Evolutionary conservation across 1,140 invertebrate genomes (phyloP).

Genomic region (Psilanteris sp.): DNA sequence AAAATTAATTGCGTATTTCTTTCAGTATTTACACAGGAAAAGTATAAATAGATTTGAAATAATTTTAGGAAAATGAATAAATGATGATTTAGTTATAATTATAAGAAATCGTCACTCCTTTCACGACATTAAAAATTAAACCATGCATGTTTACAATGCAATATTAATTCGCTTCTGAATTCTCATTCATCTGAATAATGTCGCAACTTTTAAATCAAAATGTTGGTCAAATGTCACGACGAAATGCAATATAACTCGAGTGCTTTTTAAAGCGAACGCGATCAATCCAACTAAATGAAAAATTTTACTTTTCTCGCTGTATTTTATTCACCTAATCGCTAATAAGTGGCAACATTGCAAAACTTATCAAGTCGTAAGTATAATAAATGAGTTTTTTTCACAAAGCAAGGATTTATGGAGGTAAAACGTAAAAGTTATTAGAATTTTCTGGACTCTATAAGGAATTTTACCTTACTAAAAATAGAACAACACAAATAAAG

Average conservation of each 20-base stretch:
- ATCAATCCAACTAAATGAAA: conserved; percentile 53
- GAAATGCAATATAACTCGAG: conserved; percentile 33
- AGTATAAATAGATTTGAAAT: too few relatives aligned
- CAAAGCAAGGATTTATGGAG: conserved; percentile 8
- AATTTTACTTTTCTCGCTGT: conserved; percentile 40
- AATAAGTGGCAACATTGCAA: conserved; percentile 65
- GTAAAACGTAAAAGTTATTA: too few relatives aligned
- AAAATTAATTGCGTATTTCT: too few relatives aligned
- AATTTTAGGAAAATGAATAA: too few relatives aligned
- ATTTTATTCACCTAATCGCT: conserved; percentile 67
- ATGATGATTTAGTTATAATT: too few relatives aligned
- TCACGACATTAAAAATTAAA: too few relatives aligned
- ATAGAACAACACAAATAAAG: too few relatives aligned
- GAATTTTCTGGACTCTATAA: too few relatives aligned
- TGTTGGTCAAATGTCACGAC: conserved; percentile 16
- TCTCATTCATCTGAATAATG: conserved; percentile 18
- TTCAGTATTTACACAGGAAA: too few relatives aligned
- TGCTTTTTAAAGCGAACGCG: conserved; percentile 34
- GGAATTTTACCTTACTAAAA: too few relatives aligned
- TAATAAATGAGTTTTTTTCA: conserved; percentile 65
- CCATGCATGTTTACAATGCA: not conserved
- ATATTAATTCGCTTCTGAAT: conserved; percentile 15
- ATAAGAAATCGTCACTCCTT: too few relatives aligned
- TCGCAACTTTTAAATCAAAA: conserved; percentile 32
- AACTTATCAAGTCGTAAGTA: conserved; percentile 66